Conservation (phyloP, 2,888 invertebrate genomes). For the Pyralis farinalis region DNA sequence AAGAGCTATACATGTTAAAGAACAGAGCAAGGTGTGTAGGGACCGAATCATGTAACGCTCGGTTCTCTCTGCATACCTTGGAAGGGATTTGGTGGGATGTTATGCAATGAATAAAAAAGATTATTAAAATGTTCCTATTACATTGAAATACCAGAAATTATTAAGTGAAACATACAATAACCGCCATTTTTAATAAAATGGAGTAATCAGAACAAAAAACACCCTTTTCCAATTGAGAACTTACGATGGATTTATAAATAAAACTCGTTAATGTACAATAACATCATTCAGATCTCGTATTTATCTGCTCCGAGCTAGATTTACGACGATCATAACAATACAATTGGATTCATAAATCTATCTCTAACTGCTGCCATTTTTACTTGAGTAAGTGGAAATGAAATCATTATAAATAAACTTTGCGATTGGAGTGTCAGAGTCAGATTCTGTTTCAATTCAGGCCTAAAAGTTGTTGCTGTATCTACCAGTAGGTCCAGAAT, state of each 20-base stretch:
- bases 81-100: no score
- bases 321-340: constrained; percentile 8
- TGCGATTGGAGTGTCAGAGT: no score
- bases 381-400: constrained; percentile 7
- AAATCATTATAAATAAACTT: constrained; percentile 5
- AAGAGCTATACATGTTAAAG: no score
- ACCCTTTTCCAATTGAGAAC: neutral
- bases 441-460: no score
- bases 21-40: no score
- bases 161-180: neutral
- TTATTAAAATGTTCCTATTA: no score
- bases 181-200: neutral
- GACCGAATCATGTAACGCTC: no score
- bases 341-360: constrained; percentile 9
- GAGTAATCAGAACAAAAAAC: neutral
- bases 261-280: constrained; percentile 6
- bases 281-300: constrained; percentile 9
- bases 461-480: no score
- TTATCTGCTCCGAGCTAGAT: constrained; percentile 5
- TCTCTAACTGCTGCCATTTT: constrained; percentile 6
- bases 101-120: no score
- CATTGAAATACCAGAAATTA: no score
- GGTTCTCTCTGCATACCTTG: no score
- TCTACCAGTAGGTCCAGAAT: no score
- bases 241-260: constrained; percentile 6